A percentile compares a stretch with the other conserved stretches of the same genome.
Conservation (phyloP, 2,113 vertebrate genomes). For the Nothoprocta pentlandii region DNA sequence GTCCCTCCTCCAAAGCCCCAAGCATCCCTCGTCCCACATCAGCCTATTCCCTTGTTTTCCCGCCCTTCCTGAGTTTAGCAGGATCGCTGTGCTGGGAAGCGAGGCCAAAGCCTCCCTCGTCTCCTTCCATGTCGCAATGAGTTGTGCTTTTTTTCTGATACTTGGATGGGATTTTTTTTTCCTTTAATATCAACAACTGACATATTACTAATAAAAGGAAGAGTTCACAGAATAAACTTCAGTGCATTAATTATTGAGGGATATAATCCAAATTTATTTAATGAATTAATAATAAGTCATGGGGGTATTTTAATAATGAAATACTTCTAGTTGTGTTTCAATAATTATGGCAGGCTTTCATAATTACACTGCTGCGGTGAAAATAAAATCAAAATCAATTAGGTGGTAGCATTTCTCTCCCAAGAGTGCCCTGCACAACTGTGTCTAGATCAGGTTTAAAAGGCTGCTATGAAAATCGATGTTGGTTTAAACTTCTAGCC, state of each 20-base stretch:
- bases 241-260: slow-evolving; percentile 88
- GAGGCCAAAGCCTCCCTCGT: not conserved
- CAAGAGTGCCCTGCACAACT: slow-evolving; percentile 23
- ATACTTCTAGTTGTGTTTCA: slow-evolving; percentile 88
- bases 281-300: slow-evolving; percentile 90
- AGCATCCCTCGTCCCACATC: not conserved
- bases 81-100: not conserved
- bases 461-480: not conserved
- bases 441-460: not conserved
- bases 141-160: not conserved
- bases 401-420: slow-evolving; percentile 25
- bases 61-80: not conserved
- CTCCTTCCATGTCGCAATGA: not conserved
- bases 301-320: slow-evolving; percentile 92
- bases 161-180: not conserved
- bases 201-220: slow-evolving; percentile 56
- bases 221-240: slow-evolving; percentile 63
- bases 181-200: slow-evolving; percentile 24
- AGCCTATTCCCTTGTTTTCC: not conserved
- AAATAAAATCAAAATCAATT: slow-evolving; percentile 78
- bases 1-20: not conserved
- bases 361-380: slow-evolving; percentile 83
- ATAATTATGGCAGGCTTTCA: slow-evolving; percentile 87
- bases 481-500: slow-evolving; percentile 16
- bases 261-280: slow-evolving; percentile 87